Conservation (phyloP, 2,888 invertebrate species). For the Patella ulyssiponensis region DNA sequence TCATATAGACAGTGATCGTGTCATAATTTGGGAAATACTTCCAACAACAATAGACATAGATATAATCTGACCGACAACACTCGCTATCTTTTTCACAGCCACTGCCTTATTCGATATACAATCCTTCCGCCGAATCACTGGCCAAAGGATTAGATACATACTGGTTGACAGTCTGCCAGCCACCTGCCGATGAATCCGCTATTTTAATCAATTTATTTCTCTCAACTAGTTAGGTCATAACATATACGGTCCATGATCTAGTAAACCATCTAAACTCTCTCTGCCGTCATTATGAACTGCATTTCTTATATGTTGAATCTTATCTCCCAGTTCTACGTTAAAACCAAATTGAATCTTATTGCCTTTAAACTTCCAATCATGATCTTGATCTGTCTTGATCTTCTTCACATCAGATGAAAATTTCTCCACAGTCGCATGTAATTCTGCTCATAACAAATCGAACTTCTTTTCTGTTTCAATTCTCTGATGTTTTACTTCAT, state of each 20-base stretch:
- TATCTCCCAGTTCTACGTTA: background rate
- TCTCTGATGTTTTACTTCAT: conserved; percentile 4
- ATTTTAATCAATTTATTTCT: background rate
- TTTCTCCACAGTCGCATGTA: background rate
- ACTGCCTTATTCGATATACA: conserved; percentile 8
- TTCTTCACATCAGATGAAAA: background rate
- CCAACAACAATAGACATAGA: too few species aligned
- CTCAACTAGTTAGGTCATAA: background rate
- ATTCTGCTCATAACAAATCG: background rate
- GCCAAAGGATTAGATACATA: background rate
- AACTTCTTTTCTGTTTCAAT: background rate
- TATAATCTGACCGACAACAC: conserved; percentile 34
- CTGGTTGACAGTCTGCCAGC: background rate
- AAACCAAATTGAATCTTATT: background rate
- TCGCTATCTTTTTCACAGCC: conserved; percentile 31
- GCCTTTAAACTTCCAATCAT: background rate
- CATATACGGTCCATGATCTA: too few species aligned
- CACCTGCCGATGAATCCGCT: background rate
- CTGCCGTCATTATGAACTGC: background rate
- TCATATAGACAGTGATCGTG: conserved; percentile 34
- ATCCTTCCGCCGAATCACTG: background rate
- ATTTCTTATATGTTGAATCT: background rate
- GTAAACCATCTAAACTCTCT: background rate
- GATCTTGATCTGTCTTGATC: conserved; percentile 2
- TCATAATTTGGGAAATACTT: conserved; percentile 25